phyloP scores from a whole-genome alignment of 2,888 invertebrate genomes.

The Anorthoa munda region DNA sequence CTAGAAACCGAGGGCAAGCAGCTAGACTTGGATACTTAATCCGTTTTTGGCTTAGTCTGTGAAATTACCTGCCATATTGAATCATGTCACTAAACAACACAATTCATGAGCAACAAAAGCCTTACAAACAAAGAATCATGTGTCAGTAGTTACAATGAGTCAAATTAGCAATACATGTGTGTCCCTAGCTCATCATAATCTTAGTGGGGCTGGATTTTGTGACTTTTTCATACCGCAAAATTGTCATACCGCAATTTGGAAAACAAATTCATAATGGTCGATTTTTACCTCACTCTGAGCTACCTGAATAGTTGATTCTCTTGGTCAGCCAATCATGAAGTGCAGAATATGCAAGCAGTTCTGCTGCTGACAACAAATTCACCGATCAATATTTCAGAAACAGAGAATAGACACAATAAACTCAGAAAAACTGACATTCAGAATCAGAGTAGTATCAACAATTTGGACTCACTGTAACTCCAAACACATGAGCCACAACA shows the following conservation, averaged over 20 bases:
- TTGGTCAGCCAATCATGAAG: background rate
- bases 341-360: background rate
- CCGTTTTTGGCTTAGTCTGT: conserved; percentile 11
- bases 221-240: background rate
- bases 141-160: conserved; percentile 25
- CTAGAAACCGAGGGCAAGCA: background rate
- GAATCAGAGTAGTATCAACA: background rate
- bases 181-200: too few species aligned
- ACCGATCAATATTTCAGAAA: background rate
- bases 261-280: background rate
- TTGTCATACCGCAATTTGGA: background rate
- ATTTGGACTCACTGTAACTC: conserved; percentile 3
- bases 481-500: conserved; percentile 4
- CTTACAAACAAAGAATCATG: background rate
- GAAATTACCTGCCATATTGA: conserved; percentile 2
- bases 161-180: background rate
- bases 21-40: conserved; percentile 2
- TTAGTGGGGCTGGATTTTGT: background rate
- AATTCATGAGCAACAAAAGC: conserved; percentile 11
- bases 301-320: background rate
- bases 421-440: background rate
- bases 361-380: background rate
- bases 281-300: background rate
- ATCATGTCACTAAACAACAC: conserved; percentile 35
- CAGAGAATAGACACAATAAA: background rate